Percentiles rank a stretch among this genome's conserved stretches.
phyloP scores from a whole-genome alignment of 1,140 invertebrate species.

The Drosophila erecta region DNA sequence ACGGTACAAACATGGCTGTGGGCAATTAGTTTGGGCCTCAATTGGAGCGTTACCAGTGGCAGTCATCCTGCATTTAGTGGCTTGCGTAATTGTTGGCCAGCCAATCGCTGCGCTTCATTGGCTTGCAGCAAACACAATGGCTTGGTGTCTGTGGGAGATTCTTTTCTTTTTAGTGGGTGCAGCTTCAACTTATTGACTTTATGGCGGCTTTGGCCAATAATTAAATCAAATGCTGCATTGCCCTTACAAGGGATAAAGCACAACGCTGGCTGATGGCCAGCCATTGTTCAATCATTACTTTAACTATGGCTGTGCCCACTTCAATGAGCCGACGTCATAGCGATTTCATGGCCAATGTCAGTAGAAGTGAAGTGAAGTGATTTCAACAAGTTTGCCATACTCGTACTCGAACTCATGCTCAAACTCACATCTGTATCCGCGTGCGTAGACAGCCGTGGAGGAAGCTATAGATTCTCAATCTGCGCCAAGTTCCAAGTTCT shows the following conservation, averaged over 20 bases:
- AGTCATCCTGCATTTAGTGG: background rate
- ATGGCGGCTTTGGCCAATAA: conserved; percentile 26
- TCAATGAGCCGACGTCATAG: conserved; percentile 44
- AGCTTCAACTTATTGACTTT: conserved; percentile 34
- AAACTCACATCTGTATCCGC: conserved; percentile 53
- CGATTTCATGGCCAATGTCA: conserved; percentile 63
- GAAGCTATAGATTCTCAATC: conserved; percentile 33
- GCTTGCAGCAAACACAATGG: conserved; percentile 17
- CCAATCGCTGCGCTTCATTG: conserved; percentile 44
- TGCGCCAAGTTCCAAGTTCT: conserved; percentile 18
- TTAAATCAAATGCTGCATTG: conserved; percentile 35
- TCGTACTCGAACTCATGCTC: conserved; percentile 6
- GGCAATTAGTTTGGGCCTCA: conserved; percentile 17
- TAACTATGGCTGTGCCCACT: conserved; percentile 33
- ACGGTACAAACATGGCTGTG: conserved; percentile 34
- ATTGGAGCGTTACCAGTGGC: conserved; percentile 49
- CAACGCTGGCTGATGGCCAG: conserved; percentile 31
- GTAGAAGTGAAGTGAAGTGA: conserved; percentile 59
- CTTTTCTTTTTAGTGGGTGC: conserved; percentile 16
- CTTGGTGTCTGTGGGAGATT: conserved; percentile 3
- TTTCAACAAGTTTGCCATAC: conserved; percentile 53
- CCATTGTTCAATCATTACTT: conserved; percentile 37
- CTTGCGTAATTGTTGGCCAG: conserved; percentile 34
- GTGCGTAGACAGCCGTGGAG: conserved; percentile 36
- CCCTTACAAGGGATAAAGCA: conserved; percentile 22